Evolutionary conservation across 2,888 invertebrate species (phyloP), one percentile per base, ranked within the genome.

Genomic region (Cecidostiba fungosa): DNA sequence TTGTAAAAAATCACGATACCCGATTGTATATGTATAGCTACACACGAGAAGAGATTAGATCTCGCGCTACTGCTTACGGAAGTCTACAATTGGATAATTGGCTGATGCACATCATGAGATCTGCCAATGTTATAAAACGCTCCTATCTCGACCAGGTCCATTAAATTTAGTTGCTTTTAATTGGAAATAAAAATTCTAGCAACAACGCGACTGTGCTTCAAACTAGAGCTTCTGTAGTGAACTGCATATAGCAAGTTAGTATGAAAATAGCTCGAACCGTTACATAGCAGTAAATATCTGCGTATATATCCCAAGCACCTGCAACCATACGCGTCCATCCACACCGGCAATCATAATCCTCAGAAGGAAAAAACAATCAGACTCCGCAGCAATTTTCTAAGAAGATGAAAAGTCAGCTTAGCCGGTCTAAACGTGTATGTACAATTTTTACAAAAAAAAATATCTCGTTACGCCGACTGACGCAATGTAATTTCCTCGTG

Each of bases 31-130:
- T 8, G 0, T n/a, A n/a, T n/a, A n/a, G n/a, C n/a, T n/a, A n/a
- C n/a, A n/a, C 3, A 50, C 50, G 50, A 19, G 3, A 19, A 54
- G 54, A 54, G 16, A 54, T 54, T 54, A 23, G 54, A 54, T 59
- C 54, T 54, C 54, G n/a, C 16, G 54, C 16, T 54, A 54, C 19
- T 62, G 62, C 62, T 62, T 66, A 66, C 66, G 66, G 66, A 66
- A 66, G 66, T 66, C 66, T 66, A 26, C 29, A 29, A 66, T 66
- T 66, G 12, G 4, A 66, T 26, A 66, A 29, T 66, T 66, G 29
- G 5, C 66, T 66, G 66, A n/a, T n/a, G n/a, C n/a, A n/a, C 12
- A 66, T n/a, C 66, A 14, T 6, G 23, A 59, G 59, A 59, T 23
- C 23, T 23, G 0, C 23, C 12, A 23, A 6, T 12, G 26, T 23